Evolutionary conservation across 2,888 invertebrate genomes (phyloP), one percentile per base, ranked within the genome.

Genomic region (Glomeris marginata): DNA sequence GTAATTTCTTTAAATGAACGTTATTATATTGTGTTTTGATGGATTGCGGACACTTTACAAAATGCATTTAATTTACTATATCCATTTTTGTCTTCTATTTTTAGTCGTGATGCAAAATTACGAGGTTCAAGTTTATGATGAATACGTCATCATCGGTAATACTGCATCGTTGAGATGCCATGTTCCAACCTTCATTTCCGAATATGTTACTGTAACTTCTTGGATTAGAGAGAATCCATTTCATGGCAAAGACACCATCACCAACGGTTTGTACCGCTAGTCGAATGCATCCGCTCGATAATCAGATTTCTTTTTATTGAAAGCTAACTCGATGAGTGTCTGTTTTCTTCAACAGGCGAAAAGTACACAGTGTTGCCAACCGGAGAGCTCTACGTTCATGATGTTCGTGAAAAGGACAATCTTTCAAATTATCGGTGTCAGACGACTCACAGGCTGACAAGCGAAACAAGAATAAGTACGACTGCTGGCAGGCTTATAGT

Each of bases 321-420:
- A 28, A 28, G 8, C n/a, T 28, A 28, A 3, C 3, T 28, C 8
- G 28, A 28, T 8, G 8, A 5, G 28, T 28, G 28, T 8, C 28
- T 28, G 3, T 5, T 28, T 3, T 28, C n/a, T 3, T 5, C 28
- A 28, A 28, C 74, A 92, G 94, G 91, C 71, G 90, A 88, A 61
- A 90, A 94, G 77, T 90, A 91, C 66, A 77, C 92, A 68, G 91
- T 94, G 41, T 74, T 94, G 54, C 86, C 90, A 58, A 87, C 90
- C 63, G 94, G 94, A 57, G 92, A 94, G 70, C 76, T 95, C 57
- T 92, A 94, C 69, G 90, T 94, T 62, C 80, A 87, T 64, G 88
- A 92, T 73, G 91, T 92, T 54, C 85, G 86, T 68, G 87, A 87
- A 56, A 88, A 88, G 68, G 92, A 94, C 69, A 88, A 88, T 55